Percentiles rank a stretch among this genome's conserved stretches.
Evolutionary conservation across 2,113 vertebrate genomes (phyloP).

Genomic region (Eretmochelys imbricata): DNA sequence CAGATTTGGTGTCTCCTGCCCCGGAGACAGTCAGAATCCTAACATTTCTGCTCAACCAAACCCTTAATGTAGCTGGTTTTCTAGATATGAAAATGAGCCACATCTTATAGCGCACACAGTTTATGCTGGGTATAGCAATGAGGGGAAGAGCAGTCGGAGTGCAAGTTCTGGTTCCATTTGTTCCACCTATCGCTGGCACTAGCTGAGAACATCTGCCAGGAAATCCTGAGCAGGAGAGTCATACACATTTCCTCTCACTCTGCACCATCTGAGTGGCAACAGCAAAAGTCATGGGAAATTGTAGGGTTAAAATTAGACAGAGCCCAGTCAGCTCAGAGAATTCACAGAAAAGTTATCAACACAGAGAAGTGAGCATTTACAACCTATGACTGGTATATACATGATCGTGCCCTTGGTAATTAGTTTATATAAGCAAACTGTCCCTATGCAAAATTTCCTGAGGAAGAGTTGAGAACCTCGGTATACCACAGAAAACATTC

Average conservation of each 20-base stretch:
- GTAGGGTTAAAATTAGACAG: neutral
- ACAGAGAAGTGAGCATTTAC: neutral
- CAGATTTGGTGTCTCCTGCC: neutral
- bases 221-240: fast-evolving
- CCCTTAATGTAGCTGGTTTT: neutral
- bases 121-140: neutral
- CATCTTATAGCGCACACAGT: neutral
- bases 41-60: neutral
- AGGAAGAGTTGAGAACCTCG: neutral
- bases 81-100: neutral
- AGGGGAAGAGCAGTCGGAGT: neutral
- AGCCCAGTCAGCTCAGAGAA: neutral
- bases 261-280: neutral
- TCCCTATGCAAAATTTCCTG: neutral
- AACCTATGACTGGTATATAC: neutral
- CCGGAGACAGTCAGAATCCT: too few relatives aligned
- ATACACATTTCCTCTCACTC: neutral
- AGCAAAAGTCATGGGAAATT: neutral
- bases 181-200: neutral
- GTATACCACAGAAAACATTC: neutral
- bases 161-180: neutral
- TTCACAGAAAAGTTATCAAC: neutral
- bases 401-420: neutral
- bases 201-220: neutral
- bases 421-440: neutral